Percentiles rank a stretch among this genome's conserved stretches.
Conservation (phyloP, 2,888 invertebrate species). For the Nemapogon koenigi region DNA sequence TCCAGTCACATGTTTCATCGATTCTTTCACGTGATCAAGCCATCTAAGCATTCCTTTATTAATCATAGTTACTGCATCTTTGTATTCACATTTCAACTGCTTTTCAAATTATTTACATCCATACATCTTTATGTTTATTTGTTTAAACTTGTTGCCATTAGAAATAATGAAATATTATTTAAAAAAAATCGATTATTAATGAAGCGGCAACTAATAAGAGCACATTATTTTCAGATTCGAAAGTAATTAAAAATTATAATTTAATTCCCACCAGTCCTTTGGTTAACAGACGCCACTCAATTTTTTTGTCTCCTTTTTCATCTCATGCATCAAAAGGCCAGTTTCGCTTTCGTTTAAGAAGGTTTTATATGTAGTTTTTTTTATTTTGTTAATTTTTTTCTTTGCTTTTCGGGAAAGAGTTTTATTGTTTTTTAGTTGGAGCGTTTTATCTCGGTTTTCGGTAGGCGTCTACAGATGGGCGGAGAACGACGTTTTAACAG, state of each 20-base stretch:
- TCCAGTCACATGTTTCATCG: too few relatives aligned
- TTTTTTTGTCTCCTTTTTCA: slow-evolving; percentile 2
- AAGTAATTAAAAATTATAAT: slow-evolving; percentile 46
- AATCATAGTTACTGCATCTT: too few relatives aligned
- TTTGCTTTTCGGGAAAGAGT: slow-evolving; percentile 36
- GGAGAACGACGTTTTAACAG: slow-evolving; percentile 23
- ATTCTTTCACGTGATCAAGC: too few relatives aligned
- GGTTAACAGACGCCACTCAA: slow-evolving; percentile 14
- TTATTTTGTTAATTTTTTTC: slow-evolving; percentile 19
- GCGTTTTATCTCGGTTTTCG: slow-evolving; percentile 49
- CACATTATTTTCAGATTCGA: slow-evolving; percentile 14
- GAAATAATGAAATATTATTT: too few relatives aligned
- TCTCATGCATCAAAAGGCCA: slow-evolving; percentile 1
- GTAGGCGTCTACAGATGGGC: slow-evolving; percentile 51
- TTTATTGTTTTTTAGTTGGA: slow-evolving; percentile 51
- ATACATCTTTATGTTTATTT: too few relatives aligned
- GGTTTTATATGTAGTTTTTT: too few relatives aligned
- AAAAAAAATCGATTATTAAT: too few relatives aligned
- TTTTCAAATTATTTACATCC: too few relatives aligned
- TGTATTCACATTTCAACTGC: too few relatives aligned
- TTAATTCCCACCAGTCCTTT: slow-evolving; percentile 33
- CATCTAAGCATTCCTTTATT: too few relatives aligned
- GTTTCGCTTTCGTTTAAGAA: slow-evolving; percentile 9
- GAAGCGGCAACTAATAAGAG: slow-evolving; percentile 2
- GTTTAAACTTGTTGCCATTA: too few relatives aligned